Evolutionary conservation across 2,113 vertebrate genomes (phyloP), one percentile per base, ranked within the genome.

Genomic region (Halcyon malimbica): DNA sequence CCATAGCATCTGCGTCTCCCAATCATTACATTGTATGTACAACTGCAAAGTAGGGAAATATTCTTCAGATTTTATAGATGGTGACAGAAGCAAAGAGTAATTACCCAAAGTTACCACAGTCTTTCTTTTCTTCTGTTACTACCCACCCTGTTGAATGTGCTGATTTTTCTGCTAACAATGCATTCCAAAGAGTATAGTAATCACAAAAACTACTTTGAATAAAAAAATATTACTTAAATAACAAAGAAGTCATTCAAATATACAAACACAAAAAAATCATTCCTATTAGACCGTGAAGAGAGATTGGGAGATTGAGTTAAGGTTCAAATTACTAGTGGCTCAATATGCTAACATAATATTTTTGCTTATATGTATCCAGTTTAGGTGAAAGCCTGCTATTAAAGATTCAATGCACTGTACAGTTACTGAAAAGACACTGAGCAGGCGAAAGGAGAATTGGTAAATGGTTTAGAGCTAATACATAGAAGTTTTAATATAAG

Each of bases 401-500:
- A 94, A 93, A 65, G 20, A 41, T 83, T 10, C 37, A 62, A 13
- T 64, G 83, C 42, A 87, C 41, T 51, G 16, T 56, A n/a, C 18
- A 73, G 25, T 88, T 94, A 62, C 21, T 73, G 48, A 81, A 85
- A 65, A 86, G 33, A 91, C 14, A 20, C 33, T 75, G 85, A 57
- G 18, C 93, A 88, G 63, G 63, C 28, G 88, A 84, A 89, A 69
- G 33, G 25, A 50, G 54, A 85, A 89, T 84, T 71, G 4, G 9
- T 76, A 91, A 63, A 87, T 88, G 54, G 71, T 88, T 97, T 88
- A 96, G 77, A 96, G 83, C 81, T 97, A 93, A 85, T 69, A 94
- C 51, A 89, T 93, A 79, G 64, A 90, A 94, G 19, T 95, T 74
- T 91, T 84, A 70, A 48, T 85, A 51, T 51, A 93, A 89, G 56